Evolutionary conservation across 2,888 invertebrate genomes (phyloP), one percentile per base, ranked within the genome.

Genomic region (Parascotia fuliginaria): DNA sequence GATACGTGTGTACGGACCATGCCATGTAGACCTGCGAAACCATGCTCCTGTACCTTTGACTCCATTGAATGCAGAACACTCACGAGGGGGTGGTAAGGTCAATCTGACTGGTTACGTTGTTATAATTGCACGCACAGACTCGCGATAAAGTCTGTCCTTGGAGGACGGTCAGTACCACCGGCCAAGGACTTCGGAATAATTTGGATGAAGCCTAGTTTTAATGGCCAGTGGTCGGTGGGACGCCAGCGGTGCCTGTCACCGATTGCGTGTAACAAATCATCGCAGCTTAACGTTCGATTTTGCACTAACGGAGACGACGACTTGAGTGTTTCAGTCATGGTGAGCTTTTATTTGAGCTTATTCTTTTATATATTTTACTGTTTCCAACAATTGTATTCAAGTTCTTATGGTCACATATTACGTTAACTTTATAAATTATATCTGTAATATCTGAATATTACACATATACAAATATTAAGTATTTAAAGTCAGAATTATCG

Each of bases 171-270:
- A 85, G 87, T 85, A 83, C 77, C 81, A 73, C 46, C 66, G 75
- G 70, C 81, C 90, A 89, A 90, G 91, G 91, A 82, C 85, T 66
- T 77, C 31, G 55, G 82, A 75, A 84, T 86, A 86, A 86, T 85
- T 89, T 80, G 75, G 77, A 65, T 67, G 72, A 73, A 64, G 70
- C 53, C 77, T 77, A 85, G 84, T 85, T 81, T 79, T 79, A 80
- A 55, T 70, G 73, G 74, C 54, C 87, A 91, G 90, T 90, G 79
- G 77, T 72, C 69, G 70, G 53, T 73, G 63, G 73, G 70, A 66
- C 76, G 79, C 68, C 79, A 71, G 56, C 51, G 76, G 67, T 60
- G 73, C 60, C 63, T 79, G 81, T 80, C 73, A 70, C 61, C 48
- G 27, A 14, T 41, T 45, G 42, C 44, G 52, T 43, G 49, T 52